A percentile compares a stretch with the other conserved stretches of the same genome.
Conservation (phyloP, 2,113 vertebrate genomes). For the Lophius piscatorius region DNA sequence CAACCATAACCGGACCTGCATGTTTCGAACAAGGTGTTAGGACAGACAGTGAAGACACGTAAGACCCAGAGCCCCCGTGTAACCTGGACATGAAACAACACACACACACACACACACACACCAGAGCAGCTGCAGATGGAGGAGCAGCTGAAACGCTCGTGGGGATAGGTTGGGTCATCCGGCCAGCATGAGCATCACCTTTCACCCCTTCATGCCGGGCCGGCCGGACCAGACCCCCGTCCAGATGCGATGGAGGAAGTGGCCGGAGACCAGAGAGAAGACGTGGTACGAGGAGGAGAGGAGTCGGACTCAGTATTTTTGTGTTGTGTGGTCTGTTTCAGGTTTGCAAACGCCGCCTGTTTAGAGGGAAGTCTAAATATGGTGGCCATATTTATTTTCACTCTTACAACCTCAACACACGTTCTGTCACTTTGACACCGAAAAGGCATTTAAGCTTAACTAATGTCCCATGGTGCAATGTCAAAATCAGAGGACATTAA, state of each 20-base stretch:
- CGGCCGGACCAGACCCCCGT: constrained; percentile 12
- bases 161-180: constrained; percentile 10
- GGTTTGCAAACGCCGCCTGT: constrained; percentile 31
- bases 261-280: too few species aligned
- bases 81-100: constrained; percentile 53
- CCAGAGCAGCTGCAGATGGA: not conserved
- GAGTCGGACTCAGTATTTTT: not conserved
- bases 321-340: constrained; percentile 52
- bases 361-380: constrained; percentile 43
- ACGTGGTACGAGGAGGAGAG: constrained; percentile 1
- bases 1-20: constrained; percentile 20
- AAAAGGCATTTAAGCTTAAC: constrained; percentile 28
- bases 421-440: constrained; percentile 52
- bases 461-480: constrained; percentile 25
- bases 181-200: constrained; percentile 19
- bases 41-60: constrained; percentile 15
- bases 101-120: constrained; percentile 18
- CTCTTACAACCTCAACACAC: constrained; percentile 45
- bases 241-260: constrained; percentile 38
- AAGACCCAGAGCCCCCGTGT: constrained; percentile 36
- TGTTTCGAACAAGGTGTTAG: constrained; percentile 48
- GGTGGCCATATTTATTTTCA: constrained; percentile 57
- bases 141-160: constrained; percentile 27
- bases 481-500: constrained; percentile 37
- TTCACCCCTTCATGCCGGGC: not conserved